Conservation (phyloP, 2,113 vertebrate genomes). For the Taxidea taxus region DNA sequence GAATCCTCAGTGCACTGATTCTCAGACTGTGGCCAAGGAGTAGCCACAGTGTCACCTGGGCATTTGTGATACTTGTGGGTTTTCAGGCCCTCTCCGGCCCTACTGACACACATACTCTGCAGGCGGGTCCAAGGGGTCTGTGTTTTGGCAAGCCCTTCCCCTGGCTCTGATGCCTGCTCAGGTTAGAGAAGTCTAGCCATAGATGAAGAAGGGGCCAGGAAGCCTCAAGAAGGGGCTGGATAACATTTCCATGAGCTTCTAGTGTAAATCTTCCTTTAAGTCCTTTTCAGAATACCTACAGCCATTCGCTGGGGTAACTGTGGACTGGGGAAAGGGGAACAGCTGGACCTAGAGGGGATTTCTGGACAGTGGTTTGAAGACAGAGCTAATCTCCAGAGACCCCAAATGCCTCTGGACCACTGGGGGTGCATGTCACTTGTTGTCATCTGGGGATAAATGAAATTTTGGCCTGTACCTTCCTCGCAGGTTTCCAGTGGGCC, state of each 20-base stretch:
- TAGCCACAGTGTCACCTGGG: not conserved
- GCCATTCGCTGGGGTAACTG: not conserved
- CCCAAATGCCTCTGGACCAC: not conserved
- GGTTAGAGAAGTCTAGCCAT: not conserved
- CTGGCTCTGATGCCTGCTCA: not conserved
- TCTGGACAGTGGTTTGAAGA: not conserved
- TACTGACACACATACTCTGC: not conserved
- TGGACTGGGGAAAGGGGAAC: not conserved
- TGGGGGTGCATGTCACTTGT: not conserved
- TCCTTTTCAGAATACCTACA: not conserved
- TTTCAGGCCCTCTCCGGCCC: not conserved
- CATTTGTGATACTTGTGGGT: not conserved
- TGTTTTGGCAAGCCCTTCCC: not conserved
- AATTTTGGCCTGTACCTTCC: not conserved
- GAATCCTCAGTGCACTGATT: not conserved
- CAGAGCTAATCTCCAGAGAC: not conserved
- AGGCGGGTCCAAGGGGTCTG: not conserved
- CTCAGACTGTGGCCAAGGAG: not conserved
- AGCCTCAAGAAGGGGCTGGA: not conserved
- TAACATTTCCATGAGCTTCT: not conserved
- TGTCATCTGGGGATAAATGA: not conserved
- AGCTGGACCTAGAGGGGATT: not conserved
- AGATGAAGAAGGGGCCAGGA: not conserved
- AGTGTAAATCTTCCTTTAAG: not conserved
- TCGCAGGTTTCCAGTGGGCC: not conserved